Evolutionary conservation across 2,888 invertebrate species (phyloP).

Genomic region (Amphipoea oculea): DNA sequence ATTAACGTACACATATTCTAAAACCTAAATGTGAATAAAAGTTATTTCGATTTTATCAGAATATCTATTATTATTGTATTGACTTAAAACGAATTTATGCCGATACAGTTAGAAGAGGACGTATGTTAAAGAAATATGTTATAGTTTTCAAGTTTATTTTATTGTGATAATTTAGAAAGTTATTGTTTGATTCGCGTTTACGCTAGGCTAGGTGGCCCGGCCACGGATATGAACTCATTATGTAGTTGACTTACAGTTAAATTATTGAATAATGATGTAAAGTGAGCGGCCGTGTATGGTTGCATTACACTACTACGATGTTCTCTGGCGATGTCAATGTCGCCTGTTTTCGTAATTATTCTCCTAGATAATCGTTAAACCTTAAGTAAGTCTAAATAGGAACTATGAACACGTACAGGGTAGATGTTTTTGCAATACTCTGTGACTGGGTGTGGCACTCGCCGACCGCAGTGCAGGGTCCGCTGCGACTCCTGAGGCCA

Average conservation of each 20-base stretch:
- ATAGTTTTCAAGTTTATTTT: slow-evolving; percentile 87
- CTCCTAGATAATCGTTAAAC: slow-evolving; percentile 85
- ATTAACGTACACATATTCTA: slow-evolving; percentile 89
- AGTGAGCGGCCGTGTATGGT: slow-evolving; percentile 70
- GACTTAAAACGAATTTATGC: slow-evolving; percentile 88
- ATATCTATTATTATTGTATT: slow-evolving; percentile 87
- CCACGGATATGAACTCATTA: slow-evolving; percentile 80
- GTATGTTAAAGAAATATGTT: slow-evolving; percentile 84
- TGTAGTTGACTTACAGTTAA: slow-evolving; percentile 80
- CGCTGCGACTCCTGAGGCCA: slow-evolving; percentile 4
- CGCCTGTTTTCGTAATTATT: slow-evolving; percentile 79
- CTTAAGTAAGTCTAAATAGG: slow-evolving; percentile 86
- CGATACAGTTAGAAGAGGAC: slow-evolving; percentile 74
- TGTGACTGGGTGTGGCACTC: slow-evolving; percentile 85
- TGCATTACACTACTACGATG: slow-evolving; percentile 75
- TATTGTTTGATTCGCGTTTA: slow-evolving; percentile 87
- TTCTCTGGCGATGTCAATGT: slow-evolving; percentile 77
- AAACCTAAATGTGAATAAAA: slow-evolving; percentile 88
- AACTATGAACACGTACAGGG: slow-evolving; percentile 90
- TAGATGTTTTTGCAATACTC: slow-evolving; percentile 89
- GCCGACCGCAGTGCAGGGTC: slow-evolving; percentile 65
- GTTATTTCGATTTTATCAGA: slow-evolving; percentile 89
- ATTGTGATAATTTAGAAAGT: slow-evolving; percentile 86
- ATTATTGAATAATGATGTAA: slow-evolving; percentile 74
- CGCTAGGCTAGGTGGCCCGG: slow-evolving; percentile 89